Conservation (phyloP, 1,140 invertebrate species). For the Micrasema longulum region DNA sequence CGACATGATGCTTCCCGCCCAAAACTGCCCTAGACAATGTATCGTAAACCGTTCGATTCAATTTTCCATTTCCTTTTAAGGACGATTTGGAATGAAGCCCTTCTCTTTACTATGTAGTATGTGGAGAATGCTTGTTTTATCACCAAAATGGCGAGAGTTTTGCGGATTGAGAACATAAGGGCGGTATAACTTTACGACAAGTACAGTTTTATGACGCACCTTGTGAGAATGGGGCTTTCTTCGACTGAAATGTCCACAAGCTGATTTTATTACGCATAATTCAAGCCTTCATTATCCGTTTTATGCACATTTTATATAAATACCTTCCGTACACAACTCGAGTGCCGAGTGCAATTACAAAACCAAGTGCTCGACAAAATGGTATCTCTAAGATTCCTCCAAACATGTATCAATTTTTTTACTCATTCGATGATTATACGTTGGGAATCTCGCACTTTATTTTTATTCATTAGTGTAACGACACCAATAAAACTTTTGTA, state of each 20-base stretch:
- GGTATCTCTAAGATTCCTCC: no score
- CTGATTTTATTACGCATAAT: conserved; percentile 15
- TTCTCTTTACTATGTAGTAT: conserved; percentile 9
- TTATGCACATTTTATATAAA: conserved; percentile 11
- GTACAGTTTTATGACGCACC: conserved; percentile 28
- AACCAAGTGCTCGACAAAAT: no score
- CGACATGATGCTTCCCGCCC: no score
- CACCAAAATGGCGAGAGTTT: conserved; percentile 21
- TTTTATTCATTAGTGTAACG: no score
- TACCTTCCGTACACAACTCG: no score
- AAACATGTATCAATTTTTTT: no score
- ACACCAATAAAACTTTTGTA: no score
- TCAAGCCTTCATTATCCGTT: conserved; percentile 12
- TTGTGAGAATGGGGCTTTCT: conserved; percentile 10
- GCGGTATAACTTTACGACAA: conserved; percentile 36
- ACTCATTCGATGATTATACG: no score
- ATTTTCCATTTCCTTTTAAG: conserved; percentile 25
- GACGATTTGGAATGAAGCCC: conserved; percentile 14
- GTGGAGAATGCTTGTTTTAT: conserved; percentile 33
- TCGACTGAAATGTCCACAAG: conserved; percentile 24
- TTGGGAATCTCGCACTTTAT: no score
- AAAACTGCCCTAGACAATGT: conserved; percentile 13
- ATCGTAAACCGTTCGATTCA: conserved; percentile 33
- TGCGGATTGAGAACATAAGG: conserved; percentile 36
- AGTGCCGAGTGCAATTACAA: no score